These are phyloP conservation scores for Anoura caudifer DNA, from an alignment of 2,113 vertebrate species.

Conservation along the genomic window DNA sequence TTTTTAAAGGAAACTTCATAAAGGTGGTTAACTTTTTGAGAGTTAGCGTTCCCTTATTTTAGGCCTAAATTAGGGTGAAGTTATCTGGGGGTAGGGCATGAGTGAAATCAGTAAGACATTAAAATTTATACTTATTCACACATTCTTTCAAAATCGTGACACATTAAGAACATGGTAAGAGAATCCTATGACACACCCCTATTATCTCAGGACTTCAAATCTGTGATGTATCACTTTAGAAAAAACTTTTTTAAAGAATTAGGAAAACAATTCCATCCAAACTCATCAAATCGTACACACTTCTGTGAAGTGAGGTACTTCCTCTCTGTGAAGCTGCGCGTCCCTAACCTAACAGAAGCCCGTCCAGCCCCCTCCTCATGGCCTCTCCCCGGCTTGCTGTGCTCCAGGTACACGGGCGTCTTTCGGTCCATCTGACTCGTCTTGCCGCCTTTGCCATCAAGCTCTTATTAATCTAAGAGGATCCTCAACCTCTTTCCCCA, in stretches of 20 bases:
- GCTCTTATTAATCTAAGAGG: neutral
- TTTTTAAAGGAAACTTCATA: neutral
- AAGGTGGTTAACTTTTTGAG: neutral
- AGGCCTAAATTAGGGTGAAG: neutral
- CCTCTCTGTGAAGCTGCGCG: no score
- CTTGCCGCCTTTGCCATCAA: neutral
- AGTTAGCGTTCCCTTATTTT: neutral
- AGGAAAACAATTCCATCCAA: neutral
- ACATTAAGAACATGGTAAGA: neutral
- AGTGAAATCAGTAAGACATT: neutral
- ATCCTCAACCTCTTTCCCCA: neutral
- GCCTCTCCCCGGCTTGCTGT: neutral
- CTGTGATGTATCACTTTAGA: neutral
- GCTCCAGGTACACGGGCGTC: neutral
- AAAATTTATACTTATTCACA: constrained; percentile 11
- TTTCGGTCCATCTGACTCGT: neutral
- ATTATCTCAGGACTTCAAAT: neutral
- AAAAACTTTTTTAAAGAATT: neutral
- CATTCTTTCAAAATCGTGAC: neutral
- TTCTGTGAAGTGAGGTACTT: neutral
- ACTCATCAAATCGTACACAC: neutral
- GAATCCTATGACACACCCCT: neutral
- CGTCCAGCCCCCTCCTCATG: neutral
- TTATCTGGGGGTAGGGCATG: neutral
- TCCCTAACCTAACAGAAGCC: neutral